A percentile compares a stretch with the other conserved stretches of the same genome.
Evolutionary conservation across 1,140 invertebrate species (phyloP).

Genomic region (Pinna nobilis): DNA sequence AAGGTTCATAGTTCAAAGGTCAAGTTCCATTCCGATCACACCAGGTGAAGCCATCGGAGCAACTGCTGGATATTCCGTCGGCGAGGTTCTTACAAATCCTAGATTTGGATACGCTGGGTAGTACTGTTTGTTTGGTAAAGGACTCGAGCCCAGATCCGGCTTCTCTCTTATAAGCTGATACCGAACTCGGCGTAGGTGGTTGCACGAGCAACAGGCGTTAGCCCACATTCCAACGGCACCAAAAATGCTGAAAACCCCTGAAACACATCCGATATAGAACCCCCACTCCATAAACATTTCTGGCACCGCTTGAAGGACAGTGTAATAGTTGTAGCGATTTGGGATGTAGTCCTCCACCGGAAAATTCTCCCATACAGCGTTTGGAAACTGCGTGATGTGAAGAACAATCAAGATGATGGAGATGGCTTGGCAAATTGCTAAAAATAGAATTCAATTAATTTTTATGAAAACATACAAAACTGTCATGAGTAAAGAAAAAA

Average conservation of each 20-base stretch:
- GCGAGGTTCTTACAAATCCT: not conserved
- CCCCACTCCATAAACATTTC: constrained; percentile 20
- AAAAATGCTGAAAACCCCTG: not conserved
- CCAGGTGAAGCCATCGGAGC: not conserved
- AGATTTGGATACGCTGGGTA: constrained; percentile 2
- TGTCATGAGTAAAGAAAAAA: too few relatives aligned
- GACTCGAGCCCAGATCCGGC: constrained; percentile 25
- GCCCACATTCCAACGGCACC: constrained; percentile 13
- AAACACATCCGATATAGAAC: constrained; percentile 1
- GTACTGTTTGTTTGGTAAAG: constrained; percentile 8
- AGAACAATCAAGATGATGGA: constrained; percentile 13
- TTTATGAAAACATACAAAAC: too few relatives aligned
- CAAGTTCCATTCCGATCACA: too few relatives aligned
- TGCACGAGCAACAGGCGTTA: constrained; percentile 19
- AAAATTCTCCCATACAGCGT: constrained; percentile 18
- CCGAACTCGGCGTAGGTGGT: not conserved
- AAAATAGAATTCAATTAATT: constrained; percentile 5
- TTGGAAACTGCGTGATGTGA: not conserved
- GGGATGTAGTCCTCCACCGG: constrained; percentile 21
- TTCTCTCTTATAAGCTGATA: constrained; percentile 23
- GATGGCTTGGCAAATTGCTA: not conserved
- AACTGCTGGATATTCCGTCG: constrained; percentile 5
- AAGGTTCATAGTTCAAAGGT: too few relatives aligned
- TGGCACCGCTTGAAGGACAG: constrained; percentile 1
- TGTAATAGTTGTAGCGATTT: constrained; percentile 24